Percentiles rank a stretch among this genome's conserved stretches.
Evolutionary conservation across 2,113 vertebrate species (phyloP).

Genomic region (Pluvialis apricaria): DNA sequence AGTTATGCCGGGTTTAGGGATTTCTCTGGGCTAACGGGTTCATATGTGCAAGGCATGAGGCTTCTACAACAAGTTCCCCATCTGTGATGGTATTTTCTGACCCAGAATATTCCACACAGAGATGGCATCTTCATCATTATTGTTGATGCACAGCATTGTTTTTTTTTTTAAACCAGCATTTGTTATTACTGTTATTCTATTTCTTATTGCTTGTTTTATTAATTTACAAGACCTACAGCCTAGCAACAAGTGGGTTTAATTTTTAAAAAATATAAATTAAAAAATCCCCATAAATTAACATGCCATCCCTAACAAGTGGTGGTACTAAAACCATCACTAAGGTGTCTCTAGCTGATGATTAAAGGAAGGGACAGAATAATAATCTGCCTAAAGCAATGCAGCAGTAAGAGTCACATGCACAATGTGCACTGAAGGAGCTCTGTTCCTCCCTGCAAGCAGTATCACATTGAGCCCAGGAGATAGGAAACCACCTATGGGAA

Average conservation of each 20-base stretch:
- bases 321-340: not conserved
- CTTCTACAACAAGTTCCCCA: not conserved
- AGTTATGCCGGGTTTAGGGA: not conserved
- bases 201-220: not conserved
- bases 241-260: not conserved
- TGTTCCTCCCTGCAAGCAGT: not conserved
- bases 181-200: not conserved
- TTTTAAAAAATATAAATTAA: not conserved
- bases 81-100: not conserved
- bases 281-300: not conserved
- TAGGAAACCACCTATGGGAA: not conserved
- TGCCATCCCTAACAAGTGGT: not conserved
- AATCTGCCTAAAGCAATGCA: not conserved
- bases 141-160: not conserved
- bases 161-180: not conserved
- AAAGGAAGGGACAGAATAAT: not conserved
- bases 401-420: not conserved
- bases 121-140: not conserved
- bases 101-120: not conserved
- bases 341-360: not conserved
- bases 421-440: not conserved
- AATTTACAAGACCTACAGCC: not conserved
- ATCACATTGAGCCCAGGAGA: not conserved
- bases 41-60: not conserved
- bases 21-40: not conserved